Evolutionary conservation across 2,888 invertebrate species (phyloP).

Genomic region (Dascillus cervinus): DNA sequence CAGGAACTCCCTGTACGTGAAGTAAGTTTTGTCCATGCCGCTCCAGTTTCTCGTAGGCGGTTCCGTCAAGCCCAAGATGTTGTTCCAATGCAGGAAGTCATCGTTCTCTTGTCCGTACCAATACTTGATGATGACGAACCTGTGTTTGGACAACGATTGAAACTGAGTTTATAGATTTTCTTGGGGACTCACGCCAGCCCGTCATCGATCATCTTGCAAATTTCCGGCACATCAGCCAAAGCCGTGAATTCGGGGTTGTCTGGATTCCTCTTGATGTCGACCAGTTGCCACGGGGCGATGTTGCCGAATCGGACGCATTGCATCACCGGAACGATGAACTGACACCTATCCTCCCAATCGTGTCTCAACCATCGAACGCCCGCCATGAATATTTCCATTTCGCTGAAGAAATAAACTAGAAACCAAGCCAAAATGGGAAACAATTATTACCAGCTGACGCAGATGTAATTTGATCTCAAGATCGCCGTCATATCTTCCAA

Average conservation of each 20-base stretch:
- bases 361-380: conserved; percentile 72
- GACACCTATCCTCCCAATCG: conserved; percentile 57
- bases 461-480: conserved; percentile 63
- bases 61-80: conserved; percentile 57
- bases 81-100: conserved; percentile 65
- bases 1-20: conserved; percentile 61
- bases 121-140: conserved; percentile 69
- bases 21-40: conserved; percentile 58
- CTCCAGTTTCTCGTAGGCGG: conserved; percentile 71
- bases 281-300: conserved; percentile 72
- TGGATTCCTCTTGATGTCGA: conserved; percentile 67
- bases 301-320: conserved; percentile 69
- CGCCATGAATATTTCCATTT: conserved; percentile 73
- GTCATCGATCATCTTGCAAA: conserved; percentile 72
- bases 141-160: too few relatives aligned
- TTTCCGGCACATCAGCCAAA: conserved; percentile 56
- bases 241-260: conserved; percentile 66
- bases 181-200: conserved; percentile 69
- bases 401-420: conserved; percentile 40
- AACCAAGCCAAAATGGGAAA: background rate
- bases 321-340: conserved; percentile 53
- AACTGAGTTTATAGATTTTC: too few relatives aligned
- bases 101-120: conserved; percentile 67
- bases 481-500: conserved; percentile 60
- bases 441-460: conserved; percentile 57